Percentiles rank a stretch among this genome's conserved stretches.
phyloP scores from a whole-genome alignment of 2,888 invertebrate species.

The Malthinus flaveolus region DNA sequence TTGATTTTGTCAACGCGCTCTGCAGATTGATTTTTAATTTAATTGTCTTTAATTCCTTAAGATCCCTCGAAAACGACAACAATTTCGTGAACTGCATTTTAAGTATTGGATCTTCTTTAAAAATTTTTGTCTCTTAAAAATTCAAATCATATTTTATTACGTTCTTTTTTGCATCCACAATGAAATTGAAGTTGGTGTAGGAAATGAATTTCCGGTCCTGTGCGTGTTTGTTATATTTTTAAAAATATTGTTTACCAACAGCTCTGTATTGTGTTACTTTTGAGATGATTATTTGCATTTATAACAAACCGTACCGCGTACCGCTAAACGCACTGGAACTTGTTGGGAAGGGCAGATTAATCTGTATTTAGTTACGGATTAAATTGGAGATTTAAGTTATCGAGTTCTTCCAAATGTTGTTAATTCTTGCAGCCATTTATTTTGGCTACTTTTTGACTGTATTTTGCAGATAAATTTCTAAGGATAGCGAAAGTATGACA shows the following conservation, averaged over 20 bases:
- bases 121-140: constrained; percentile 1
- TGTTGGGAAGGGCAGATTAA: too few species aligned
- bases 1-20: constrained; percentile 15
- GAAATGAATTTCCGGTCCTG: constrained; percentile 34
- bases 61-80: not conserved
- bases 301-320: too few species aligned
- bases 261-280: constrained; percentile 10
- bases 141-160: constrained; percentile 7
- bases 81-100: not conserved
- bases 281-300: constrained; percentile 5
- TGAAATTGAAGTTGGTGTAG: constrained; percentile 27
- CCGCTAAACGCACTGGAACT: not conserved
- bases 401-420: too few species aligned
- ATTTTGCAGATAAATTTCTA: too few species aligned
- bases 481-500: too few species aligned
- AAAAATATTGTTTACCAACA: constrained; percentile 12
- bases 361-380: too few species aligned
- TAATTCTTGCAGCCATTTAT: too few species aligned
- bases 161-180: constrained; percentile 32
- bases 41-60: constrained; percentile 14
- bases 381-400: too few species aligned
- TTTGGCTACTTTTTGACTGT: too few species aligned
- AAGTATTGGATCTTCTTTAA: not conserved
- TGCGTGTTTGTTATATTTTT: constrained; percentile 20
- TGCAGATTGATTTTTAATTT: constrained; percentile 25